Evolutionary conservation across 1,140 invertebrate species (phyloP), one percentile per base, ranked within the genome.

Genomic region (Chelonus insularis): DNA sequence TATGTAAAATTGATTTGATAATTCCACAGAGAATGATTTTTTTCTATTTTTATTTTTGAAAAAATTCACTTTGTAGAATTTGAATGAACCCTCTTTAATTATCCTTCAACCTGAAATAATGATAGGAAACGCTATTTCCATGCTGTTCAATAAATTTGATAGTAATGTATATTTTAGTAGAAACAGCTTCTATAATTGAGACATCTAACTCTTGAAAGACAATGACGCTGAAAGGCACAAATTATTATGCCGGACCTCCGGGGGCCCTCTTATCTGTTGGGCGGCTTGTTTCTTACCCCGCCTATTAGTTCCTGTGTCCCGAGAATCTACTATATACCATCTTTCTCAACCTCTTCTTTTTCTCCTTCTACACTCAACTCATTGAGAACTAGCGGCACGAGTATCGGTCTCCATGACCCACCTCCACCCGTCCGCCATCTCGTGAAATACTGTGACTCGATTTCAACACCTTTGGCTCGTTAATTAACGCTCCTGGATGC

Each of bases 361-460:
- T 36, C 29, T 34, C 32, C 9, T 45, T 9, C 16, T 45, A 55
- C 59, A 34, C 3, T n/a, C 14, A 8, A 21, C 43, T 66, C 47
- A 41, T 60, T 34, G 45, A 25, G 45, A 59, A 37, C 52, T 25
- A 41, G 39, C n/a, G 37, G 37, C 32, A 52, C 32, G 12, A 16
- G 25, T 23, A 39, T 56, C 36, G 9, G 7, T 11, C 7, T 29
- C 54, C 12, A 29, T 32, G 36, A 43, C 41, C 43, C 34, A 47
- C 43, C 54, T 48, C 47, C 54, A 54, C 52, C 29, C 39, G 12
- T 34, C 34, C 39, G 23, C 41, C 55, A 65, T 68, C 67, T 63
- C 58, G 72, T 77, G 69, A 77, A 77, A 75, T 78, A 77, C 70
- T 71, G 70, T 71, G 63, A 77, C 69, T 78, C 67, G 71, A 75